Percentiles rank a stretch among this genome's conserved stretches.
Conservation (phyloP, 2,797 vertebrate species). For the Siniperca scherzeri region DNA sequence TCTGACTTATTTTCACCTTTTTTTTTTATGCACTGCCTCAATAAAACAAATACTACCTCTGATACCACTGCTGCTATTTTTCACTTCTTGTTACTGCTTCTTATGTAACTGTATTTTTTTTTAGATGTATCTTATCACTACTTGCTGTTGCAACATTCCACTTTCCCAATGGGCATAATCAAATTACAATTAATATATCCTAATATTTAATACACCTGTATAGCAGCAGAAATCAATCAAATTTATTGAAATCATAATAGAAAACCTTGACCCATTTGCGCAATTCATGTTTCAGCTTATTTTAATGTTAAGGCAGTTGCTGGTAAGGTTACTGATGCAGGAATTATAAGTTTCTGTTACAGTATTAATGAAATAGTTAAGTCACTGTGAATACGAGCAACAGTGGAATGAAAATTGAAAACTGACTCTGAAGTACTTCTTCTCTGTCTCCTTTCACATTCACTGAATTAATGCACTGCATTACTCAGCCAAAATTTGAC, state of each 20-base stretch:
- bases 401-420: not conserved
- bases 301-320: not conserved
- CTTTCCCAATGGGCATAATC: not conserved
- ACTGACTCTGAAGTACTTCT: not conserved
- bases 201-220: not conserved
- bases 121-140: not conserved
- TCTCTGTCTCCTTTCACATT: constrained; percentile 7
- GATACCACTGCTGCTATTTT: not conserved
- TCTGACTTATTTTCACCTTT: too few relatives aligned
- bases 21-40: not conserved
- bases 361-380: not conserved
- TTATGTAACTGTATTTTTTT: not conserved
- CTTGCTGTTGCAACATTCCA: not conserved
- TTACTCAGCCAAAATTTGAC: constrained; percentile 8
- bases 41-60: not conserved
- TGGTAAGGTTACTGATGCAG: not conserved
- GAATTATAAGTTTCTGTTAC: not conserved
- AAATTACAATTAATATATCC: not conserved
- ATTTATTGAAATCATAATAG: not conserved
- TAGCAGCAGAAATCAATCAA: not conserved
- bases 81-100: not conserved
- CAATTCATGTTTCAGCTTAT: not conserved
- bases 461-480: constrained; percentile 16
- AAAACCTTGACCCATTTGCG: not conserved
- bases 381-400: not conserved